These are phyloP conservation scores for Zaprionus vittiger DNA, from an alignment of 1,140 invertebrate species.

Conservation along the genomic window DNA sequence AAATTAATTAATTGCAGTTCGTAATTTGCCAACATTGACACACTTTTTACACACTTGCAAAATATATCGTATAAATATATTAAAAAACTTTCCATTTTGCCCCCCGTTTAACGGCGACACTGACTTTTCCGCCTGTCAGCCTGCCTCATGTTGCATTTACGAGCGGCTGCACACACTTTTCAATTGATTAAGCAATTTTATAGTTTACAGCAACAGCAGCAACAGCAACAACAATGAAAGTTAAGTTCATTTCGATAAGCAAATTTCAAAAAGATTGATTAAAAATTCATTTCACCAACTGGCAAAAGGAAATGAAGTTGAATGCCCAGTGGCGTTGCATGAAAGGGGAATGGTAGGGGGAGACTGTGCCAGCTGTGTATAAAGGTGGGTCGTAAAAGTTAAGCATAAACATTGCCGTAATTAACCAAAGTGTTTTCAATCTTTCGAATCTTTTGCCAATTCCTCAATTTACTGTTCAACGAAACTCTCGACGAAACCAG, in stretches of 20 bases:
- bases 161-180: constrained; percentile 38
- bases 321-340: background rate
- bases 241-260: constrained; percentile 37
- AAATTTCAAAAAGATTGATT: constrained; percentile 41
- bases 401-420: constrained; percentile 3
- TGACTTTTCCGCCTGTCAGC: constrained; percentile 36
- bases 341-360: background rate
- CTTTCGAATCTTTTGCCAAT: background rate
- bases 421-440: constrained; percentile 6
- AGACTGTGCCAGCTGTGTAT: background rate
- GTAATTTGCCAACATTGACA: constrained; percentile 54
- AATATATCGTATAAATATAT: background rate
- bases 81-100: constrained; percentile 43
- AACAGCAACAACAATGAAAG: constrained; percentile 2
- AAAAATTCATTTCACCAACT: constrained; percentile 22
- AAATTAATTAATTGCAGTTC: constrained; percentile 52
- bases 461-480: constrained; percentile 2
- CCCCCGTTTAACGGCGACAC: constrained; percentile 27
- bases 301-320: constrained; percentile 13
- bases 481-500: background rate
- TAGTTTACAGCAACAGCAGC: constrained; percentile 30
- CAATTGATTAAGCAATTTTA: constrained; percentile 56
- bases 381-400: background rate
- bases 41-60: constrained; percentile 33
- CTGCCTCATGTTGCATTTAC: constrained; percentile 33